Percentiles rank a stretch among this genome's conserved stretches.
Conservation (phyloP, 1,140 invertebrate genomes). For the Formica exsecta region DNA sequence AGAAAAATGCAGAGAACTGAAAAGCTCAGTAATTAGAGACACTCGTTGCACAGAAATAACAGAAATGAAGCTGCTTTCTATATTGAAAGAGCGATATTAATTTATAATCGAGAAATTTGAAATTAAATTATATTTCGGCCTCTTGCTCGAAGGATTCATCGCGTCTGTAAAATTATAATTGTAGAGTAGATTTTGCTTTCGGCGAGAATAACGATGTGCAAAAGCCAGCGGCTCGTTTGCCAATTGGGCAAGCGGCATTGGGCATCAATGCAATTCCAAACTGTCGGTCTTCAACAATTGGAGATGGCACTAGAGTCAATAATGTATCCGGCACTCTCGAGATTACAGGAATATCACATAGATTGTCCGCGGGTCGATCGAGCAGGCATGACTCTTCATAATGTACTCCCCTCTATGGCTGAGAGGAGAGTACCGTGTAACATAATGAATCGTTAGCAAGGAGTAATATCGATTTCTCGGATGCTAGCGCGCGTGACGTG, state of each 20-base stretch:
- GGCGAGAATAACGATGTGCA: conserved; percentile 27
- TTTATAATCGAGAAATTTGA: background rate
- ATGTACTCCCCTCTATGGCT: conserved; percentile 39
- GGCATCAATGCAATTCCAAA: conserved; percentile 62
- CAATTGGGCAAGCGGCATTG: conserved; percentile 41
- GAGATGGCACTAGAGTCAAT: conserved; percentile 68
- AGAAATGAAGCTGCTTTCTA: background rate
- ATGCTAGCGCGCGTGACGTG: background rate
- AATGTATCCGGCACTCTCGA: conserved; percentile 79
- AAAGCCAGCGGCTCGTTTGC: conserved; percentile 32
- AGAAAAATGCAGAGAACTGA: background rate
- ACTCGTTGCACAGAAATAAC: background rate
- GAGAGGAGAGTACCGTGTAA: conserved; percentile 34
- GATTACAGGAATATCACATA: conserved; percentile 73
- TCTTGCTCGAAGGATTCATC: background rate
- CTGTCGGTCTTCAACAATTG: conserved; percentile 53
- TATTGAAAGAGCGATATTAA: background rate
- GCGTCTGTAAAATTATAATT: background rate
- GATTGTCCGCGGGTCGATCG: conserved; percentile 61
- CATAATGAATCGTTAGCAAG: conserved; percentile 58
- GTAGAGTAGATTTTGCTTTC: background rate
- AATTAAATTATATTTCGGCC: too few relatives aligned
- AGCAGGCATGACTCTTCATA: conserved; percentile 62
- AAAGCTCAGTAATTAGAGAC: background rate
- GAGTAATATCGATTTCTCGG: conserved; percentile 42